phyloP scores from a whole-genome alignment of 2,888 invertebrate genomes.

The Mesochorus sp. region DNA sequence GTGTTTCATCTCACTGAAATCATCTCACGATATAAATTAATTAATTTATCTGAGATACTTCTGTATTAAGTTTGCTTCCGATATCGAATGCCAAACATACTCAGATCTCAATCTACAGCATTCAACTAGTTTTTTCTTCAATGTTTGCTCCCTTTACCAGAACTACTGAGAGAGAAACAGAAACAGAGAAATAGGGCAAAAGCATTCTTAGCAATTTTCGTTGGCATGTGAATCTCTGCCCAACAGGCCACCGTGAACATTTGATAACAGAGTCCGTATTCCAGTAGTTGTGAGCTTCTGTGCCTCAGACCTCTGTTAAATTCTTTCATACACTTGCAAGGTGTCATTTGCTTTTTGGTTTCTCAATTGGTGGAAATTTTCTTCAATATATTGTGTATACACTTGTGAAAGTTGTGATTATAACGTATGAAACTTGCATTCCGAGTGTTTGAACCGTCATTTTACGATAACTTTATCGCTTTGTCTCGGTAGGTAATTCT shows the following conservation, averaged over 20 bases:
- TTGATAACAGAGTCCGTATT: slow-evolving; percentile 59
- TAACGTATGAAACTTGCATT: not conserved
- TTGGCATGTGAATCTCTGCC: slow-evolving; percentile 31
- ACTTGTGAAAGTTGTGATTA: slow-evolving; percentile 21
- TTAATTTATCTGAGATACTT: not conserved
- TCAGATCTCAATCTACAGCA: slow-evolving; percentile 14
- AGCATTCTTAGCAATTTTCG: slow-evolving; percentile 61
- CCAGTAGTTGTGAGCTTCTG: not conserved
- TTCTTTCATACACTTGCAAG: not conserved
- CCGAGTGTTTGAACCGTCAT: not conserved
- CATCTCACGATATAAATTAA: no score
- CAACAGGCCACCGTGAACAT: slow-evolving; percentile 52
- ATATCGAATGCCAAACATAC: slow-evolving; percentile 22
- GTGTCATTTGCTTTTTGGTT: not conserved
- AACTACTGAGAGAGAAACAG: not conserved
- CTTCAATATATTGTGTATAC: slow-evolving; percentile 13
- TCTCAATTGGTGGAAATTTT: slow-evolving; percentile 12
- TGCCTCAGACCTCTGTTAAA: not conserved
- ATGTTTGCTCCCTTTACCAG: slow-evolving; percentile 8
- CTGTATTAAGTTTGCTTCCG: not conserved
- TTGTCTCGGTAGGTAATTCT: not conserved
- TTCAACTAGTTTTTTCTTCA: slow-evolving; percentile 60
- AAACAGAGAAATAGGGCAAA: slow-evolving; percentile 18
- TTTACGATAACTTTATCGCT: slow-evolving; percentile 3
- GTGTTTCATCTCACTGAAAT: no score